Conservation (phyloP, 2,113 vertebrate genomes). For the Cyprinodon variegatus region DNA sequence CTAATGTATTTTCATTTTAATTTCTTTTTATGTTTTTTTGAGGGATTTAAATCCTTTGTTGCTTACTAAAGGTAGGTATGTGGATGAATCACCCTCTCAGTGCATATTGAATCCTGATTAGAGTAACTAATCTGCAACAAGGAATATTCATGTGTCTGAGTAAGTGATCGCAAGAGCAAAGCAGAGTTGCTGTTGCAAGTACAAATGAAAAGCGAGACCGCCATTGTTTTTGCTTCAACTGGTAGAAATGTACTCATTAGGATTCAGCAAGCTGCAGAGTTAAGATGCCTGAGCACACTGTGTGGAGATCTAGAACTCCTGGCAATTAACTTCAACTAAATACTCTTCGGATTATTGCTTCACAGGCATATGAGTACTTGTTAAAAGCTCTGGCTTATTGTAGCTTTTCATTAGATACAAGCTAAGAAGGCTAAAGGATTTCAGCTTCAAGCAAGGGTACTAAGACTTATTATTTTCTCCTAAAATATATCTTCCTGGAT, state of each 20-base stretch:
- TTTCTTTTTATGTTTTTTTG: slow-evolving; percentile 20
- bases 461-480: slow-evolving; percentile 5
- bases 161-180: slow-evolving; percentile 47
- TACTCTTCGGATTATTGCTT: slow-evolving; percentile 56
- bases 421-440: slow-evolving; percentile 20
- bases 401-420: slow-evolving; percentile 25
- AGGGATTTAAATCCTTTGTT: slow-evolving; percentile 18
- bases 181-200: slow-evolving; percentile 48
- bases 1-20: slow-evolving; percentile 5
- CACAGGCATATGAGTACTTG: slow-evolving; percentile 28
- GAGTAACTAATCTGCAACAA: slow-evolving; percentile 49
- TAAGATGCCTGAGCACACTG: slow-evolving; percentile 55
- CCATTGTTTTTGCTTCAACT: slow-evolving; percentile 50
- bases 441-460: background rate
- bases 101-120: slow-evolving; percentile 43
- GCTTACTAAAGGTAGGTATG: slow-evolving; percentile 22
- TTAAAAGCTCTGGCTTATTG: slow-evolving; percentile 17
- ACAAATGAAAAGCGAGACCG: slow-evolving; percentile 39
- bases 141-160: slow-evolving; percentile 56
- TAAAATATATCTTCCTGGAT: background rate
- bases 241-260: slow-evolving; percentile 59
- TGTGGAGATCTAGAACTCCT: slow-evolving; percentile 57
- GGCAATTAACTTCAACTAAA: slow-evolving; percentile 69
- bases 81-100: slow-evolving; percentile 30
- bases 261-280: slow-evolving; percentile 41